Evolutionary conservation across 2,113 vertebrate genomes (phyloP).

Genomic region (Orycteropus afer): DNA sequence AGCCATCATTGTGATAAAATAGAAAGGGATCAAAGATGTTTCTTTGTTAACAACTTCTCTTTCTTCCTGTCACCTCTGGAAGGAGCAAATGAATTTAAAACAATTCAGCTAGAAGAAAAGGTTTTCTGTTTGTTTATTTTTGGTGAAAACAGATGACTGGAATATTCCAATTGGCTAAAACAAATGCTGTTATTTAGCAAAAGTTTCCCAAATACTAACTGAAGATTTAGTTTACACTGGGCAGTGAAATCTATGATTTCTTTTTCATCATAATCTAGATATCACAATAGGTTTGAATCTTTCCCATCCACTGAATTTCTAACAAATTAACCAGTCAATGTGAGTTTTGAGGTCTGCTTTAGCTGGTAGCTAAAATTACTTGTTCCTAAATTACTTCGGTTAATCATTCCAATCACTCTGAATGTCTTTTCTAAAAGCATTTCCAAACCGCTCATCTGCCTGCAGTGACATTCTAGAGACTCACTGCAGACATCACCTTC

Average conservation of each 20-base stretch:
- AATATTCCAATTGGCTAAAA: not conserved
- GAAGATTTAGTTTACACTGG: not conserved
- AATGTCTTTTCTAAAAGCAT: not conserved
- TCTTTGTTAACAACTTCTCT: not conserved
- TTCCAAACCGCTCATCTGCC: not conserved
- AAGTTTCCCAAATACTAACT: not conserved
- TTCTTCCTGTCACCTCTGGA: not conserved
- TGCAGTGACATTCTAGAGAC: not conserved
- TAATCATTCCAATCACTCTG: not conserved
- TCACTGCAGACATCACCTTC: not conserved
- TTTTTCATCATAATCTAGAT: not conserved
- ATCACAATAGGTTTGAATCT: constrained; percentile 2
- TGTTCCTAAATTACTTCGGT: not conserved
- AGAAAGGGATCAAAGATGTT: not conserved
- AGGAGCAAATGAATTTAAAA: not conserved
- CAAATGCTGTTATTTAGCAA: not conserved
- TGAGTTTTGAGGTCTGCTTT: not conserved
- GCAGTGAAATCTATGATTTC: not conserved
- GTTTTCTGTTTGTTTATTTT: not conserved
- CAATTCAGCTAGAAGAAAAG: not conserved
- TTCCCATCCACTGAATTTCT: not conserved
- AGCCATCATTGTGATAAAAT: not conserved
- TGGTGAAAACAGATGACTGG: constrained; percentile 5
- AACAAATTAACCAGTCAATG: not conserved
- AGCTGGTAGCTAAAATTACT: not conserved